Evolutionary conservation across 2,888 invertebrate species (phyloP).

Genomic region (Lordiphosa fenestrarum): DNA sequence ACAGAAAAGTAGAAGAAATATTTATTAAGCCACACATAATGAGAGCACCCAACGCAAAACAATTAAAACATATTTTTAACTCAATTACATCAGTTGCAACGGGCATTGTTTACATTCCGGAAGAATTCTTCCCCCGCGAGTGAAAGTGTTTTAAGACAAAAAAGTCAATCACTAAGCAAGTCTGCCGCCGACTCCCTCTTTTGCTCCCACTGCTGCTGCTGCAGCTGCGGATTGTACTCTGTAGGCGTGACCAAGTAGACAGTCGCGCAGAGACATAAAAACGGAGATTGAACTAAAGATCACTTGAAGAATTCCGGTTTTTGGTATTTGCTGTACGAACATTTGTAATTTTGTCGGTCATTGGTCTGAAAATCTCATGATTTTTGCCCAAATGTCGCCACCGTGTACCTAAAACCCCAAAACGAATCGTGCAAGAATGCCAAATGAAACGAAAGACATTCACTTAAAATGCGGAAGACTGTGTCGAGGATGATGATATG

Average conservation of each 20-base stretch:
- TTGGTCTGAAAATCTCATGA: conserved; percentile 58
- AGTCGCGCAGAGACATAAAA: conserved; percentile 11
- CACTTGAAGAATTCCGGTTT: conserved; percentile 73
- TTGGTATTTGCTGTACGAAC: conserved; percentile 44
- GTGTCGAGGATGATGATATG: conserved; percentile 20
- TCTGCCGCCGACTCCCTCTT: conserved; percentile 1
- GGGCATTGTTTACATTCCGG: conserved; percentile 40
- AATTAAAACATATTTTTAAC: conserved; percentile 51
- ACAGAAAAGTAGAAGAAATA: conserved; percentile 40
- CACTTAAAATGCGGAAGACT: conserved; percentile 49
- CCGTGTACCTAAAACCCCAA: conserved; percentile 2
- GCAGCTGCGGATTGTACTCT: not conserved
- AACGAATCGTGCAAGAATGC: conserved; percentile 14
- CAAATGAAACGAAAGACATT: conserved; percentile 21
- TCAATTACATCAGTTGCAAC: conserved; percentile 40
- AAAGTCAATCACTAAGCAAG: conserved; percentile 1
- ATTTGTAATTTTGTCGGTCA: conserved; percentile 63
- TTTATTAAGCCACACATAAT: conserved; percentile 4
- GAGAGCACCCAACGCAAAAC: conserved; percentile 8
- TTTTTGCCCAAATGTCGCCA: conserved; percentile 1
- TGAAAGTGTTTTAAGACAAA: conserved; percentile 60
- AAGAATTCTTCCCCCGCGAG: conserved; percentile 39
- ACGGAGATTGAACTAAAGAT: conserved; percentile 64
- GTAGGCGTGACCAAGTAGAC: conserved; percentile 12
- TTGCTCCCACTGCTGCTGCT: not conserved